Conservation (phyloP, 2,797 vertebrate genomes). For the Propithecus perrieri region DNA sequence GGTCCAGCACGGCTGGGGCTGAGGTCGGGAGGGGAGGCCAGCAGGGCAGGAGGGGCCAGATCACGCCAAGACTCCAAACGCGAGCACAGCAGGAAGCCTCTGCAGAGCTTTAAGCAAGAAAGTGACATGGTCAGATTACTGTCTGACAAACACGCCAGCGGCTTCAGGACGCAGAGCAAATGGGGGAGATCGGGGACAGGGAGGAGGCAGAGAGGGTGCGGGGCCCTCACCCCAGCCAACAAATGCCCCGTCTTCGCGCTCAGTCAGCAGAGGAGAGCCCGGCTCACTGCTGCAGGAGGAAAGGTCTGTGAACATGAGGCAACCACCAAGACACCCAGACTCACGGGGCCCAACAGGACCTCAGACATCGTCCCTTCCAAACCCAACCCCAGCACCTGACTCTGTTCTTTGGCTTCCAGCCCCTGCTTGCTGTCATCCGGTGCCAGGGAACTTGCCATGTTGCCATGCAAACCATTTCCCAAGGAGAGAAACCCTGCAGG, state of each 20-base stretch:
- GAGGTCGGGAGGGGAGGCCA: not conserved
- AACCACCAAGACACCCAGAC: not conserved
- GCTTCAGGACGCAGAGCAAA: not conserved
- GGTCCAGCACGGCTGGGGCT: not conserved
- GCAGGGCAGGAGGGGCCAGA: too few relatives aligned
- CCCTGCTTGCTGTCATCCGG: fast-evolving
- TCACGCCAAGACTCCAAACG: too few relatives aligned
- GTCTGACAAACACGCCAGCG: not conserved
- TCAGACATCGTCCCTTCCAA: not conserved
- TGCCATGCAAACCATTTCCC: not conserved
- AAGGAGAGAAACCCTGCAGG: not conserved
- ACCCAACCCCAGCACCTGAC: not conserved
- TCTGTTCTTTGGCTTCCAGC: not conserved
- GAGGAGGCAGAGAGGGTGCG: not conserved
- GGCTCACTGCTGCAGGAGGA: not conserved
- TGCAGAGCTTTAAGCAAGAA: not conserved
- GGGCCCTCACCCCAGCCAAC: not conserved
- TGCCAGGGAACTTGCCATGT: not conserved
- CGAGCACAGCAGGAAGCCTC: not conserved
- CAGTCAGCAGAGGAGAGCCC: not conserved
- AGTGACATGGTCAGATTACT: not conserved
- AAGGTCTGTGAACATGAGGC: not conserved
- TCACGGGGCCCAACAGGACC: not conserved
- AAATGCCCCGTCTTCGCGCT: too few relatives aligned
- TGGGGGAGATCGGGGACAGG: not conserved